These are phyloP conservation scores for Hypothenemus hampei DNA, from an alignment of 1,140 invertebrate genomes.

Conservation along the genomic window DNA sequence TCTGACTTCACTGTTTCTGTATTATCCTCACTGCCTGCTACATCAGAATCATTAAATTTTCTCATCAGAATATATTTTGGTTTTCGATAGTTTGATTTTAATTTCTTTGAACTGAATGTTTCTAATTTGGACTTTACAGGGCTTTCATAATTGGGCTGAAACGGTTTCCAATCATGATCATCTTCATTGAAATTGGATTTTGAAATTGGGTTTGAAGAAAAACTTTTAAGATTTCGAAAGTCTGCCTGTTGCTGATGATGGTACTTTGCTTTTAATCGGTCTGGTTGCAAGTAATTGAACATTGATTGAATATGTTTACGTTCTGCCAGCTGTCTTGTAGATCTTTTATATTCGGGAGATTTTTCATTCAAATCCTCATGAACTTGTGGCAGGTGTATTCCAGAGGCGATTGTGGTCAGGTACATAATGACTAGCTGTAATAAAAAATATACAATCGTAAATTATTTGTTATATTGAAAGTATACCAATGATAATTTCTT, in stretches of 20 bases:
- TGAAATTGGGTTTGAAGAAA: neutral
- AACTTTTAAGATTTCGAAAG: conserved; percentile 7
- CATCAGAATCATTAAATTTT: no score
- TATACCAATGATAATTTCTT: no score
- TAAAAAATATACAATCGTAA: no score
- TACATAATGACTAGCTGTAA: conserved; percentile 23
- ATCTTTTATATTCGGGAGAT: conserved; percentile 15
- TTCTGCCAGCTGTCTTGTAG: conserved; percentile 11
- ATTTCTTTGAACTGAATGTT: neutral
- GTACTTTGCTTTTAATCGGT: conserved; percentile 31
- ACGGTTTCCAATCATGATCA: conserved; percentile 20
- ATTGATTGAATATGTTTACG: conserved; percentile 21
- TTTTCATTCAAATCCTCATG: conserved; percentile 31
- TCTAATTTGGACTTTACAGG: neutral
- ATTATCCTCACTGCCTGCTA: conserved; percentile 1
- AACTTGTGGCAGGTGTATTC: conserved; percentile 29
- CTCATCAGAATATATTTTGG: no score
- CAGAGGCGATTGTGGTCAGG: neutral
- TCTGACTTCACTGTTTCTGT: neutral
- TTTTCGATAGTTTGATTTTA: no score
- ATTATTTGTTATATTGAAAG: conserved; percentile 6
- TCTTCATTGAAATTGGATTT: neutral
- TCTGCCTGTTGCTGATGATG: conserved; percentile 33
- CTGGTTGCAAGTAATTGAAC: conserved; percentile 36
- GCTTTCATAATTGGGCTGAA: conserved; percentile 10